Conservation (phyloP, 2,113 vertebrate genomes). For the Mesitornis unicolor region DNA sequence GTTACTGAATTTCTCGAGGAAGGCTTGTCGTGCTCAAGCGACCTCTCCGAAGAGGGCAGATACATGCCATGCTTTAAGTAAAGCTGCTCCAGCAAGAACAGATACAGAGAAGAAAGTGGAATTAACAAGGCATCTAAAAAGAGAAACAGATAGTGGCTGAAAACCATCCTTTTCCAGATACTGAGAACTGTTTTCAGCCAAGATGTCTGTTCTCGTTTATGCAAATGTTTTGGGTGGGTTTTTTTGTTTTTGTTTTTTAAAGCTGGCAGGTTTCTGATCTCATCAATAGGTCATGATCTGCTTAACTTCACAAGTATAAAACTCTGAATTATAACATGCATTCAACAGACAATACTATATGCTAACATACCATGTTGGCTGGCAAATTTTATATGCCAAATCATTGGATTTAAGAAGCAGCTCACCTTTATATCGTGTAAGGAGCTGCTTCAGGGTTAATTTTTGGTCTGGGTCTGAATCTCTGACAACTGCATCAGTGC, state of each 20-base stretch:
- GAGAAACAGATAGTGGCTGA: neutral
- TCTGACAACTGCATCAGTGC: conserved; percentile 72
- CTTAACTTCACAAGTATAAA: neutral
- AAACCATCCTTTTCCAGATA: neutral
- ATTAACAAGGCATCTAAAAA: neutral
- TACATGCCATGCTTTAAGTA: neutral
- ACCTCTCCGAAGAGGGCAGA: neutral
- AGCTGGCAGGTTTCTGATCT: neutral
- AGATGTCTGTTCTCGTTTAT: neutral
- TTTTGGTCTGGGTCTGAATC: conserved; percentile 91
- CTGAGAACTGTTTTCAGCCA: neutral
- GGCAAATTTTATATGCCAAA: neutral
- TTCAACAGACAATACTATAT: neutral
- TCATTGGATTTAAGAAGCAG: neutral
- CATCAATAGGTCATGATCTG: neutral
- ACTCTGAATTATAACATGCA: neutral
- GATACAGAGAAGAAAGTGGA: neutral
- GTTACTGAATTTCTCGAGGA: neutral
- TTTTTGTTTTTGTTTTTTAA: neutral
- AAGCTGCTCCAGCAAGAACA: neutral
- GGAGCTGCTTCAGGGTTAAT: conserved; percentile 86
- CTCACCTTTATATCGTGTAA: conserved; percentile 85
- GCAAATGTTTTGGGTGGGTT: no score
- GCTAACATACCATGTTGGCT: neutral
- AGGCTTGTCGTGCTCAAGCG: neutral